phyloP scores from a whole-genome alignment of 2,888 invertebrate genomes.

The Drosophila kambysellisi region DNA sequence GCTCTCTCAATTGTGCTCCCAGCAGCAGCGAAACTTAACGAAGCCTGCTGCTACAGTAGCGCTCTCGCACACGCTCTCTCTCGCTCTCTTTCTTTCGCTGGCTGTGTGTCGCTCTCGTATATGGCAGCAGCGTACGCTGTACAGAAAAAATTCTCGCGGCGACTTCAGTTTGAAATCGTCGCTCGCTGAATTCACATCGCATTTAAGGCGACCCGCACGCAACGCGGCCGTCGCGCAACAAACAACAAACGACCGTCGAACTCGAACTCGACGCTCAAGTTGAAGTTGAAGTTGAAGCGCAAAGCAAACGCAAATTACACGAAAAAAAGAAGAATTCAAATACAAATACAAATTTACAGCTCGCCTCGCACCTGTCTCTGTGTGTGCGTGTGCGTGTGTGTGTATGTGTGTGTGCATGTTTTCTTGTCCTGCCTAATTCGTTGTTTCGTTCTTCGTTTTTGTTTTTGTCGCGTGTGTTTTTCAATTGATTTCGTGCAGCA shows the following conservation, averaged over 20 bases:
- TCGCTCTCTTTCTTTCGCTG: conserved; percentile 4
- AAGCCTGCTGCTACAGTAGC: conserved; percentile 23
- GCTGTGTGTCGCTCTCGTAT: conserved; percentile 15
- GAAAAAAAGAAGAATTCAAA: conserved; percentile 2
- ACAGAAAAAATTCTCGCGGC: conserved; percentile 34
- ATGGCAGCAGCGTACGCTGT: conserved; percentile 17
- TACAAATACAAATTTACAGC: conserved; percentile 46
- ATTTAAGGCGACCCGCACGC: conserved; percentile 52
- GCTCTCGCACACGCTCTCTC: conserved; percentile 13
- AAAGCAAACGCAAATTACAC: conserved; percentile 44
- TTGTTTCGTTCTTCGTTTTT: conserved; percentile 26
- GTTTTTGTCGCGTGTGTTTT: conserved; percentile 30
- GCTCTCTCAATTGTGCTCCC: conserved; percentile 9
- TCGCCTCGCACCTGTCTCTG: conserved; percentile 42
- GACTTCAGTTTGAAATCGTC: conserved; percentile 79
- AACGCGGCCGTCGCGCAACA: conserved; percentile 64
- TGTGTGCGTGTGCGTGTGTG: conserved; percentile 12
- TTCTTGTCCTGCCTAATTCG: conserved; percentile 41
- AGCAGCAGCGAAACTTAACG: conserved; percentile 43
- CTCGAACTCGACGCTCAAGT: conserved; percentile 43
- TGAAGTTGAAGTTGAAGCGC: conserved; percentile 40
- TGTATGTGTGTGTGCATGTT: conserved; percentile 14
- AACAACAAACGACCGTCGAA: conserved; percentile 61
- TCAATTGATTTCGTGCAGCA: conserved; percentile 49
- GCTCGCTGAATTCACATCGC: conserved; percentile 76